Evolutionary conservation across 2,797 vertebrate species (phyloP), one percentile per base, ranked within the genome.

Genomic region (Aphelocoma californica): DNA sequence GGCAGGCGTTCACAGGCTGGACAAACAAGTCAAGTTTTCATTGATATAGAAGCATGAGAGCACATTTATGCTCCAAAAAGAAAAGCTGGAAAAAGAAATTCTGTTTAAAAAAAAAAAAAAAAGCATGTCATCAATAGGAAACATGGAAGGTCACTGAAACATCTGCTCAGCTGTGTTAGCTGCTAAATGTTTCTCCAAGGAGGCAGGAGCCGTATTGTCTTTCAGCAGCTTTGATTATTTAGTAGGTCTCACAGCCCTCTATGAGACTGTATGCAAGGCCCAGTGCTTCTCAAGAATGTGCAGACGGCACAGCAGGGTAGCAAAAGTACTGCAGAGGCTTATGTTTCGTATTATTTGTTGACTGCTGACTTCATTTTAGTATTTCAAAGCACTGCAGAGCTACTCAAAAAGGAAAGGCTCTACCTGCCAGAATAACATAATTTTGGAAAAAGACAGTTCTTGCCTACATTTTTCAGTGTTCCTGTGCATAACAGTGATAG

Each of bases 181-280:
- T 95, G 64, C 93, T 96, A 92, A 95, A 91, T 34, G 74, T 79
- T 83, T 79, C 93, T 97, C 81, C 82, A 54, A 72, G 89, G 89
- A 96, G 94, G 93, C 96, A 96, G 88, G 57, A 82, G 47, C 4
- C 87, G 72, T 81, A 96, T 92, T 96, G 96, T 96, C 94, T 96
- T 96, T 90, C 92, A 95, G 91, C 93, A 97, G 96, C 93, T 96
- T 92, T 97, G 95, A 97, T 94, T 96, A 94, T 91, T 97, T 95
- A 96, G 72, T 65, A 86, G 96, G 91, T 89, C 10, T 73, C 90
- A 89, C 66, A 86, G 83, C 40, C 85, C 92, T 86, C 62, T 44
- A 12, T 48, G 38, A 53, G 75, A 69, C 75, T 44, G 40, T 56
- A 74, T 48, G 93, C 58, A 79, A 92, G 88, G 60, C 60, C 70